Base-by-base conservation (phyloP, 2,888 invertebrate species). In the Tanypteryx hageni region DNA sequence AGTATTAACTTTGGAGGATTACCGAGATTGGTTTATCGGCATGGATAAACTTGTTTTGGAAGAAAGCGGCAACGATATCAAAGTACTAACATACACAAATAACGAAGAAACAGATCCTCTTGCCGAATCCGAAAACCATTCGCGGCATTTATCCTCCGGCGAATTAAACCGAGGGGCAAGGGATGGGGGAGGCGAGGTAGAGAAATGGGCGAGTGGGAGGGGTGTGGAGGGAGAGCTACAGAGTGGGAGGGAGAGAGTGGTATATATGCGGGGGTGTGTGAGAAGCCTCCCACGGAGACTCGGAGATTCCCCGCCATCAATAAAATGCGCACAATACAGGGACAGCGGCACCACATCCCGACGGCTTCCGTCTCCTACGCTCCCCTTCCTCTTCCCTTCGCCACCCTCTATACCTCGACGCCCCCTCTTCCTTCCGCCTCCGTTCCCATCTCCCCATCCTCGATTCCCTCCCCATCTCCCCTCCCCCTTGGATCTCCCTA, bases 311-410 rank as follows among this genome's bases (percentile, higher is more conserved):
- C 27, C 27, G 59, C 86, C 59, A 86, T 64, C 68, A 56, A 64
- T 89, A 89, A 89, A 89, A 68, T 44, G 64, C 89, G 44, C 57
- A 83, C 83, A 83, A 83, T 83, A 83, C 44, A 44, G 44, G 44
- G 44, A 44, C 83, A 83, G 10, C 56, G 83, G 31, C 56, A 57
- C 56, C 31, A 27, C 16, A 16, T 44, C 13, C 16, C 81, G 27
- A 27, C 31, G 81, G 27, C 9, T 31, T 82, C 18, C 57, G 44
- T 31, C 57, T 57, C 83, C n/a, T 64, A n/a, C 64, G 16, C 83
- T 18, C 56, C 57, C 56, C 0, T 44, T 16, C 13, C 83, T 56
- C 81, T 31, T 16, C 5, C 18, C 44, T 56, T 16, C 83, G 18
- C 83, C 7, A 44, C 0, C n/a, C 18, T 3, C 83, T n/a, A 44